phyloP scores from a whole-genome alignment of 1,140 invertebrate genomes.

The Agrypnia vestita region DNA sequence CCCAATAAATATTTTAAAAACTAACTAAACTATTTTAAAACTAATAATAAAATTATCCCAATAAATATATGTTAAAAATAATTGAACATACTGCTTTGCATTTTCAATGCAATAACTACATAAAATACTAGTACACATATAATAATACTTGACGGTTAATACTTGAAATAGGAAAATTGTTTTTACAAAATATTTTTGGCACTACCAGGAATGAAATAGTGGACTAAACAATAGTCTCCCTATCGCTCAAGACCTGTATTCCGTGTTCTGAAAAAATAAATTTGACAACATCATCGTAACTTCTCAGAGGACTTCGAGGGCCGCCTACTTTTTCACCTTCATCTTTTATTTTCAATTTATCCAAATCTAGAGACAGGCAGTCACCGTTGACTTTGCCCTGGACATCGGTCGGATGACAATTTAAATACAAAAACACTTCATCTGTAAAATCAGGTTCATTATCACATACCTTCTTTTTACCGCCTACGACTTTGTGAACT shows the following conservation, averaged over 20 bases:
- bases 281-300: slow-evolving; percentile 79
- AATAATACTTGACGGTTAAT: background rate
- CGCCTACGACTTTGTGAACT: slow-evolving; percentile 64
- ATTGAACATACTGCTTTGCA: too few species aligned
- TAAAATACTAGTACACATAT: background rate
- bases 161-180: slow-evolving; percentile 23
- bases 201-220: slow-evolving; percentile 18
- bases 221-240: slow-evolving; percentile 80
- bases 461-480: slow-evolving; percentile 60
- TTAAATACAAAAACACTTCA: slow-evolving; percentile 63
- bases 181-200: slow-evolving; percentile 25
- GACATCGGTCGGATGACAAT: slow-evolving; percentile 63
- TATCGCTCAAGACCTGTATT: slow-evolving; percentile 83
- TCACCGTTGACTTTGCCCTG: slow-evolving; percentile 60
- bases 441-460: slow-evolving; percentile 61
- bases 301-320: slow-evolving; percentile 67
- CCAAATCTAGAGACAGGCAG: slow-evolving; percentile 43
- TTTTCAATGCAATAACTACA: background rate
- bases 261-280: slow-evolving; percentile 83
- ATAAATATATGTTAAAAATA: too few species aligned
- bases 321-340: slow-evolving; percentile 58
- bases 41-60: too few species aligned
- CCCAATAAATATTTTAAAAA: too few species aligned
- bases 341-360: slow-evolving; percentile 56
- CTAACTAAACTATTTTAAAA: too few species aligned